Evolutionary conservation across 2,888 invertebrate genomes (phyloP).

Genomic region (Diplazon laetatorius): DNA sequence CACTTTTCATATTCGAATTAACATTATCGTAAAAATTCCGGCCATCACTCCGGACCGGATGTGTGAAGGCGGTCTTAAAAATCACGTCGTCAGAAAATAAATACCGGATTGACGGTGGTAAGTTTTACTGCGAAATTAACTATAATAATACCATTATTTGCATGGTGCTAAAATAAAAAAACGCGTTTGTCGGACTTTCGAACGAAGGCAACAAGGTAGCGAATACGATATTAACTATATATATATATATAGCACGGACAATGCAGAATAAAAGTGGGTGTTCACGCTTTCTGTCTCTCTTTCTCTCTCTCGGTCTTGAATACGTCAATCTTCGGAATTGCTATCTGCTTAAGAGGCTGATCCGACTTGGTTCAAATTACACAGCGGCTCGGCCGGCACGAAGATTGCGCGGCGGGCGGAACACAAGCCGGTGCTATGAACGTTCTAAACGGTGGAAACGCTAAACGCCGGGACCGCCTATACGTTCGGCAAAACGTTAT

Average conservation of each 20-base stretch:
- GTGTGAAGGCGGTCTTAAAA: background rate
- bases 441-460: constrained; percentile 72
- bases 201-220: background rate
- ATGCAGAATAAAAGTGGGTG: constrained; percentile 34
- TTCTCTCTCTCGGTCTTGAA: no score
- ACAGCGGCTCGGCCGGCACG: constrained; percentile 57
- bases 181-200: constrained; percentile 40
- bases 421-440: constrained; percentile 50
- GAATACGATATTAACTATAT: background rate
- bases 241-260: constrained; percentile 10
- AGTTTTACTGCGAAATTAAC: no score
- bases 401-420: constrained; percentile 32
- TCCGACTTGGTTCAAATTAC: constrained; percentile 61
- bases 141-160: no score
- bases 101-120: background rate
- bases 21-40: no score
- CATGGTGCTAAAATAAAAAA: constrained; percentile 32
- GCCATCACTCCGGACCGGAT: no score
- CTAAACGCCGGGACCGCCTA: constrained; percentile 70
- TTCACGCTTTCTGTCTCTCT: constrained; percentile 64
- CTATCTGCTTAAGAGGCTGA: constrained; percentile 56
- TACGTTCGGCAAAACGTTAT: constrained; percentile 68
- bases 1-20: no score
- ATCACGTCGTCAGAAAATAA: background rate
- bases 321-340: constrained; percentile 65